These are phyloP conservation scores for Nothocercus nigrocapillus DNA, from an alignment of 2,113 vertebrate species.

Conservation along the genomic window DNA sequence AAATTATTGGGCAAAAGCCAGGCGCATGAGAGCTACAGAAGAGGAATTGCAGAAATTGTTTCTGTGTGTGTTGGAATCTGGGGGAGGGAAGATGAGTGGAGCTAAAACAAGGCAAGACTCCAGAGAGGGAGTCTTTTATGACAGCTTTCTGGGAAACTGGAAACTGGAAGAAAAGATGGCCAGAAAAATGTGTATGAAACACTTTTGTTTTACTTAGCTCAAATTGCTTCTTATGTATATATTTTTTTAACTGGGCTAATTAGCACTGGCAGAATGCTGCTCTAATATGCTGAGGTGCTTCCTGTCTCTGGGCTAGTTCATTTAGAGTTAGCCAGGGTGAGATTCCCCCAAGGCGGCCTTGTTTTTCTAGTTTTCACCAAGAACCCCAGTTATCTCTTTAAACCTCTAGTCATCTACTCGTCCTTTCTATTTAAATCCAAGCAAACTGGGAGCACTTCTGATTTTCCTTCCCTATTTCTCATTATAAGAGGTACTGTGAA, in stretches of 20 bases:
- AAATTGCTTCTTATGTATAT: neutral
- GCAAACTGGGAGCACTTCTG: fast-evolving
- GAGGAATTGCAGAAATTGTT: slow-evolving; percentile 27
- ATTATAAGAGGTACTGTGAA: neutral
- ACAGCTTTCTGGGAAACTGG: slow-evolving; percentile 50
- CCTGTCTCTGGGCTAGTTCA: neutral
- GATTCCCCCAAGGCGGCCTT: neutral
- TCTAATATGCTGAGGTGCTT: neutral
- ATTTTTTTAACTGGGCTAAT: slow-evolving; percentile 28
- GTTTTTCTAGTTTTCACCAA: neutral
- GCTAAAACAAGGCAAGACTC: slow-evolving; percentile 32
- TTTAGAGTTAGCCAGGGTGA: slow-evolving; percentile 3
- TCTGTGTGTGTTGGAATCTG: slow-evolving; percentile 28
- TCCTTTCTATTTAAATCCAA: neutral
- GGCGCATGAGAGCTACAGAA: neutral
- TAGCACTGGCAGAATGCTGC: slow-evolving; percentile 24
- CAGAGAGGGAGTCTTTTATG: slow-evolving; percentile 45
- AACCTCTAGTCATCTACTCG: neutral
- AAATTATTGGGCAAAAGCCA: slow-evolving; percentile 38
- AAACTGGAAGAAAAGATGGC: slow-evolving; percentile 40
- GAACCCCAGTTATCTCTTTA: neutral
- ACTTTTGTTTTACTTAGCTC: slow-evolving; percentile 49
- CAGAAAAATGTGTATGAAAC: slow-evolving; percentile 25
- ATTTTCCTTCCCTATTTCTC: neutral
- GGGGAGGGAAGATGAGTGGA: slow-evolving; percentile 19